These are phyloP conservation scores for Conops quadrifasciatus DNA, from an alignment of 2,888 invertebrate species.

Conservation along the genomic window DNA sequence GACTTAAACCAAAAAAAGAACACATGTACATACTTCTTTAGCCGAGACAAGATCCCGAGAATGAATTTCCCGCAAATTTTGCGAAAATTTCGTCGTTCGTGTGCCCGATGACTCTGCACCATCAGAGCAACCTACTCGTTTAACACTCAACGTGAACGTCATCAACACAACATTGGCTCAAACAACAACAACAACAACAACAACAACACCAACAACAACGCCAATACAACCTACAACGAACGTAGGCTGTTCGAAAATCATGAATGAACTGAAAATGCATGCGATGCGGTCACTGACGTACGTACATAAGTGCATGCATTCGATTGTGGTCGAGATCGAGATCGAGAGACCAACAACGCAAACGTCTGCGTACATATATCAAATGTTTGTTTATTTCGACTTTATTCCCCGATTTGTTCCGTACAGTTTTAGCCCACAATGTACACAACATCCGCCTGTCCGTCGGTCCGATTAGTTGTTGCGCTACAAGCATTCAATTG, in stretches of 20 bases:
- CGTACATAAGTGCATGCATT: constrained; percentile 10
- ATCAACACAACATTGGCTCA: background rate
- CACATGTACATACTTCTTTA: no score
- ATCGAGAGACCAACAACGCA: background rate
- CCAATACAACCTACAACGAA: no score
- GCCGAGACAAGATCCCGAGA: no score
- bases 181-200: background rate
- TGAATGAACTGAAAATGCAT: constrained; percentile 30
- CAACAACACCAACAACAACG: background rate
- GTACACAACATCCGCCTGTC: constrained; percentile 29
- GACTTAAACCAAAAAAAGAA: no score
- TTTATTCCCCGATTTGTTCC: background rate
- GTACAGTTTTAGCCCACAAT: constrained; percentile 27
- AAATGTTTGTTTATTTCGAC: background rate
- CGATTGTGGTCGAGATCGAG: background rate
- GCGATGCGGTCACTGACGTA: background rate
- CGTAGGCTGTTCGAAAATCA: constrained; percentile 5
- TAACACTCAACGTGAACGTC: no score
- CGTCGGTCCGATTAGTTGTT: background rate
- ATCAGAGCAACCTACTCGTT: no score
- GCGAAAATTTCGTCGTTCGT: no score
- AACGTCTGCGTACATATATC: background rate
- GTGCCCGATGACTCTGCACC: no score
- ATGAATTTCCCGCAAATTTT: no score
- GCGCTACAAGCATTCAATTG: no score